These are phyloP conservation scores for Oryzias curvinotus DNA, from an alignment of 2,113 vertebrate genomes.

Conservation along the genomic window DNA sequence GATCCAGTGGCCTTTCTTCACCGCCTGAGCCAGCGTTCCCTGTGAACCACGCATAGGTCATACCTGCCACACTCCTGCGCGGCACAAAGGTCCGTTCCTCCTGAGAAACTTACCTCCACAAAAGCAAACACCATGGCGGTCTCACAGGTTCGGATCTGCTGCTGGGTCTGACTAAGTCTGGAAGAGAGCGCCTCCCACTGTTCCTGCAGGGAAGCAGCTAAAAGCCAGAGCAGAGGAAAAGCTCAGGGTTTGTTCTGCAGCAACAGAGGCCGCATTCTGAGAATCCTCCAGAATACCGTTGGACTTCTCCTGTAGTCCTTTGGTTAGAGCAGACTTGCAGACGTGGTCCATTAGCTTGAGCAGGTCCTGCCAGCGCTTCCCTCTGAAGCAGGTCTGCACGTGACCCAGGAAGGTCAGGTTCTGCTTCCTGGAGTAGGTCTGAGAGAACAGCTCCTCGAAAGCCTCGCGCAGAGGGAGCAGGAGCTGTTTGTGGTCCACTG, in stretches of 20 bases:
- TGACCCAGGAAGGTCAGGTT: slow-evolving; percentile 95
- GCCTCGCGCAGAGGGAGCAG: slow-evolving; percentile 90
- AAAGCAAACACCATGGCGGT: slow-evolving; percentile 91
- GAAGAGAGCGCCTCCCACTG: slow-evolving; percentile 90
- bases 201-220: slow-evolving; percentile 84
- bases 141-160: slow-evolving; percentile 94
- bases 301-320: slow-evolving; percentile 81
- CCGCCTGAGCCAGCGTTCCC: slow-evolving; percentile 91
- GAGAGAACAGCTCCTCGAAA: slow-evolving; percentile 94
- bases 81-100: background rate
- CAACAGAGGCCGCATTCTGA: too few species aligned
- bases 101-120: slow-evolving; percentile 86
- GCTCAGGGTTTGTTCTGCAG: background rate
- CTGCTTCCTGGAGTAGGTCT: slow-evolving; percentile 95
- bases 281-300: slow-evolving; percentile 73
- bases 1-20: slow-evolving; percentile 97
- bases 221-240: slow-evolving; percentile 11
- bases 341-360: slow-evolving; percentile 97
- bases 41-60: slow-evolving; percentile 56
- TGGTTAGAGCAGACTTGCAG: slow-evolving; percentile 86
- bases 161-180: slow-evolving; percentile 88
- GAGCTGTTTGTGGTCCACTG: slow-evolving; percentile 91
- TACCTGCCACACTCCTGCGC: background rate
- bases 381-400: slow-evolving; percentile 93
- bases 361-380: slow-evolving; percentile 93